Evolutionary conservation across 2,113 vertebrate species (phyloP).

Genomic region (Vulpes ferrilata): DNA sequence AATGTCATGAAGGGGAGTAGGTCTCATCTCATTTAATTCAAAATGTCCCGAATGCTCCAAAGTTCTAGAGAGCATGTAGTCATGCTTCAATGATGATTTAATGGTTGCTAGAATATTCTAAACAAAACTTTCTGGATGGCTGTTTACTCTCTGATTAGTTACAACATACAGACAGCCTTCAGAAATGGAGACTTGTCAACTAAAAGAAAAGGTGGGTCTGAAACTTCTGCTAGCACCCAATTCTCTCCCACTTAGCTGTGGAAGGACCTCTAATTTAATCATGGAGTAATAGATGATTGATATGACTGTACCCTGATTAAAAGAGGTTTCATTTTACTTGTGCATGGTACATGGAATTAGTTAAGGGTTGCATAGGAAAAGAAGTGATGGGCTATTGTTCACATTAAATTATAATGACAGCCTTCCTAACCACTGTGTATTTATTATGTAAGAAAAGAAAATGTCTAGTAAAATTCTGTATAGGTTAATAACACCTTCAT

Average conservation of each 20-base stretch:
- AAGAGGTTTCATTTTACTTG: slow-evolving; percentile 89
- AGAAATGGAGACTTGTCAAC: slow-evolving; percentile 53
- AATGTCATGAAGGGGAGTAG: not conserved
- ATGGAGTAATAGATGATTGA: slow-evolving; percentile 88
- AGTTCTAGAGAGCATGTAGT: not conserved
- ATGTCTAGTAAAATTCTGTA: slow-evolving; percentile 92
- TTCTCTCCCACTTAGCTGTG: slow-evolving; percentile 81
- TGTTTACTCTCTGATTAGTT: slow-evolving; percentile 46
- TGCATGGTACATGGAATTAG: slow-evolving; percentile 89
- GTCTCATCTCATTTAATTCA: not conserved
- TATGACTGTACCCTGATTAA: slow-evolving; percentile 86
- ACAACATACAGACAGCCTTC: slow-evolving; percentile 29
- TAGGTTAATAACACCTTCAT: slow-evolving; percentile 94
- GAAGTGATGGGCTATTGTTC: slow-evolving; percentile 91
- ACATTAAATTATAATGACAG: slow-evolving; percentile 92
- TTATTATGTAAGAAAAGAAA: slow-evolving; percentile 93
- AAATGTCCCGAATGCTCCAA: not conserved
- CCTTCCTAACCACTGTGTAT: slow-evolving; percentile 90
- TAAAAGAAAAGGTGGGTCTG: slow-evolving; percentile 75
- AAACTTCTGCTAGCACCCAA: slow-evolving; percentile 77
- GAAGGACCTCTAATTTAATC: slow-evolving; percentile 85
- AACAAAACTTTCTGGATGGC: slow-evolving; percentile 15
- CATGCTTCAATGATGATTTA: not conserved
- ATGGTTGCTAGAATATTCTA: not conserved
- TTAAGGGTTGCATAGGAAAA: slow-evolving; percentile 89